A percentile compares a stretch with the other conserved stretches of the same genome.
Conservation (phyloP, 2,888 invertebrate genomes). For the Autographa gamma region DNA sequence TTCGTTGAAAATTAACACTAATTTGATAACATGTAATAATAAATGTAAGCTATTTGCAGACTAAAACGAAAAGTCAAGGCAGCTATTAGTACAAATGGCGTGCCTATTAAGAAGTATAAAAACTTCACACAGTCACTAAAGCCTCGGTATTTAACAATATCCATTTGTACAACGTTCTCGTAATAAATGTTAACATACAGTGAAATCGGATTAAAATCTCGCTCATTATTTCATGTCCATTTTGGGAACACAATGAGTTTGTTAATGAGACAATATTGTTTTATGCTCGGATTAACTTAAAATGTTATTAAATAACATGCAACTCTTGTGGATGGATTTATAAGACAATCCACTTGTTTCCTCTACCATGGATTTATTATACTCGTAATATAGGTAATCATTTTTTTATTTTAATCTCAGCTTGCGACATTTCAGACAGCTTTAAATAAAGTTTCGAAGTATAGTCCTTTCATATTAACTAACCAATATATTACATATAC, state of each 20-base stretch:
- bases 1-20: neutral
- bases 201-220: neutral
- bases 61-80: neutral
- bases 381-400: too few relatives aligned
- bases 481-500: too few relatives aligned
- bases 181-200: neutral
- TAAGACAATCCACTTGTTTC: too few relatives aligned
- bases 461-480: too few relatives aligned
- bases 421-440: too few relatives aligned
- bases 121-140: neutral
- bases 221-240: neutral
- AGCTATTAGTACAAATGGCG: neutral
- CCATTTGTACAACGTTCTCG: neutral
- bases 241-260: neutral
- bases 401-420: too few relatives aligned
- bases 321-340: neutral
- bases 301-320: neutral
- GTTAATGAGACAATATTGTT: slow-evolving; percentile 1
- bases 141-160: slow-evolving; percentile 6
- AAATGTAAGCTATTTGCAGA: neutral
- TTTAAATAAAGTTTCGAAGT: too few relatives aligned
- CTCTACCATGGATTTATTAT: too few relatives aligned
- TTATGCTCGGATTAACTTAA: neutral
- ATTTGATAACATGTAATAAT: neutral
- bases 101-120: neutral